Conservation (phyloP, 2,888 invertebrate species). For the Ctenicera cuprea region DNA sequence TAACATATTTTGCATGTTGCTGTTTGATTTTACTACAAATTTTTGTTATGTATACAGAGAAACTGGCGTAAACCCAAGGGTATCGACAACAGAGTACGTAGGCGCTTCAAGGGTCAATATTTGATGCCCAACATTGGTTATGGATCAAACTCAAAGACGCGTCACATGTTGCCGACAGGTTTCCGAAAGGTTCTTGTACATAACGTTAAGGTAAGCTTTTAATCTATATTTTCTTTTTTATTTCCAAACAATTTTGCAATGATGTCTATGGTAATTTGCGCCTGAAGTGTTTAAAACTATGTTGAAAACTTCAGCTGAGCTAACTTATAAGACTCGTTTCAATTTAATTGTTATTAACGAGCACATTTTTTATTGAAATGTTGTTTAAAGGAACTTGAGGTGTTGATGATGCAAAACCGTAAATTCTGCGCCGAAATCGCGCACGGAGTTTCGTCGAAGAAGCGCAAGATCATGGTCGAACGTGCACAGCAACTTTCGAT, state of each 20-base stretch:
- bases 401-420: conserved; percentile 99
- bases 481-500: conserved; percentile 97
- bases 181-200: conserved; percentile 96
- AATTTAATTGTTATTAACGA: not conserved
- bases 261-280: conserved; percentile 72
- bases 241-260: conserved; percentile 52
- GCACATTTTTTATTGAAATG: not conserved
- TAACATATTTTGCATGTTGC: too few relatives aligned
- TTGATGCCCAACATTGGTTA: conserved; percentile 99
- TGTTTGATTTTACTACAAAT: too few relatives aligned
- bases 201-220: conserved; percentile 83
- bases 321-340: not conserved
- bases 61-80: conserved; percentile 99
- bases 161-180: conserved; percentile 98
- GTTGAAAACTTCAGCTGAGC: conserved; percentile 65
- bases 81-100: conserved; percentile 99
- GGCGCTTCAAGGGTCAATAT: conserved; percentile 99
- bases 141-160: conserved; percentile 95
- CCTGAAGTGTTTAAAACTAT: conserved; percentile 65
- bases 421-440: conserved; percentile 99
- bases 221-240: conserved; percentile 13
- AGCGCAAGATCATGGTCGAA: conserved; percentile 96
- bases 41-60: conserved; percentile 74
- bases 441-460: conserved; percentile 98
- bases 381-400: conserved; percentile 89